Conservation (phyloP, 1,140 invertebrate species). For the Sminthurinus signatus region DNA sequence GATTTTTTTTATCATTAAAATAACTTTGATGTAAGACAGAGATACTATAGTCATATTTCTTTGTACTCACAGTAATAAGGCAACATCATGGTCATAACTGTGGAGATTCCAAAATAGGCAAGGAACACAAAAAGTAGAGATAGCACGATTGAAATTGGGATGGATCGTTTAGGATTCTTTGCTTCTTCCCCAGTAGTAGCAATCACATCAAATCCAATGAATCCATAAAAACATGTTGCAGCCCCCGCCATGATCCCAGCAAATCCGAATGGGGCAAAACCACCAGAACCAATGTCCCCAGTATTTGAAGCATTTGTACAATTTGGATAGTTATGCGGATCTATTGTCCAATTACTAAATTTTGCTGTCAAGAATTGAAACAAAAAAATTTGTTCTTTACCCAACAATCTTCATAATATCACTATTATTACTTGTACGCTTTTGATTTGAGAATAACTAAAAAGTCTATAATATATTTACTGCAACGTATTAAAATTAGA, state of each 20-base stretch:
- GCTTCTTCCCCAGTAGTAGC: conserved; percentile 81
- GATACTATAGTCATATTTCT: no score
- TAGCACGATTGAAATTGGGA: conserved; percentile 77
- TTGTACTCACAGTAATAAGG: conserved; percentile 82
- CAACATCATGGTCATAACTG: conserved; percentile 80
- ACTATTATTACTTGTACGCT: no score
- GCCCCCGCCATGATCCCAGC: conserved; percentile 55
- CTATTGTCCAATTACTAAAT: conserved; percentile 15
- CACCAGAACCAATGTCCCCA: conserved; percentile 43
- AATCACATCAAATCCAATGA: conserved; percentile 71
- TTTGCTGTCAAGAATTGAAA: conserved; percentile 3
- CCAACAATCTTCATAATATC: no score
- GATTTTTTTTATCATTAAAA: no score
- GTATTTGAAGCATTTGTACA: background rate
- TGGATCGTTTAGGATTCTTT: conserved; percentile 77
- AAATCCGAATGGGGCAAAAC: conserved; percentile 48
- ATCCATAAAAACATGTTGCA: conserved; percentile 81
- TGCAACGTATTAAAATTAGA: no score
- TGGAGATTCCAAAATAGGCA: conserved; percentile 77
- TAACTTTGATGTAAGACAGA: no score
- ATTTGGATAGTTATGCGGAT: background rate
- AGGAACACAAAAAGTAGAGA: conserved; percentile 38
- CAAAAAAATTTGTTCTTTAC: no score
- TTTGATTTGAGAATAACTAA: no score
- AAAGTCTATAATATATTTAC: no score